Base-by-base conservation (phyloP, 2,888 invertebrate genomes). In the Labia minor region DNA sequence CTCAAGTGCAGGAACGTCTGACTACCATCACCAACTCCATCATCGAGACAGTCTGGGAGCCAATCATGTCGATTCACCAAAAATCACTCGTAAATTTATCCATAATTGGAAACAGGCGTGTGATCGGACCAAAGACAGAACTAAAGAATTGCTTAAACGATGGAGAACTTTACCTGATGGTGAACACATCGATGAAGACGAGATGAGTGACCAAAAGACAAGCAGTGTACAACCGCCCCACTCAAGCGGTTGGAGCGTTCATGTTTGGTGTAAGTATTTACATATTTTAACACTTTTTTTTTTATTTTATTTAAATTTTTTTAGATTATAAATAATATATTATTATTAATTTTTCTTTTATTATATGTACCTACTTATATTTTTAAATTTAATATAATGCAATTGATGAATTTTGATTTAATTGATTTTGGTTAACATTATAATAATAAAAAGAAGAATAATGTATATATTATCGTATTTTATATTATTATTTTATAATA, bases 91-190 rank as follows among this genome's bases (percentile, higher is more conserved):
- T 65, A 88, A 87, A 75, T 86, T 87, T 75, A 87, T 88, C 75
- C 82, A 85, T 6, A 88, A 88, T 74, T 88, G 88, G 88, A 81
- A 83, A 71, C 85, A 86, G 72, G 88, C 88, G 73, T 88, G 89
- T 77, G 88, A 87, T 76, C 85, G 86, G 74, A 88, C 88, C 21
- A 86, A 85, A 74, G 88, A 88, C 74, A 83, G 85, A 74, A 89
- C 88, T 2, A 86, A 86, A 73, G 88, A 89, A 73, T 78, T 89
- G 68, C 76, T 88, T 72, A 87, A 87, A 75, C 78, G 86, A 71
- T 87, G 87, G 86, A 77, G 86, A 72, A 86, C 86, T 4, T 77
- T 86, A 68, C 86, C 87, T 0, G 86, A 85, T 73, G 71, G 70
- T 49, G 62, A 21, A 21, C 66, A 67, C 64, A 33, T 21, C 37